Base-by-base conservation (phyloP, 2,888 invertebrate genomes). In the Leptopilina drosophilae region DNA sequence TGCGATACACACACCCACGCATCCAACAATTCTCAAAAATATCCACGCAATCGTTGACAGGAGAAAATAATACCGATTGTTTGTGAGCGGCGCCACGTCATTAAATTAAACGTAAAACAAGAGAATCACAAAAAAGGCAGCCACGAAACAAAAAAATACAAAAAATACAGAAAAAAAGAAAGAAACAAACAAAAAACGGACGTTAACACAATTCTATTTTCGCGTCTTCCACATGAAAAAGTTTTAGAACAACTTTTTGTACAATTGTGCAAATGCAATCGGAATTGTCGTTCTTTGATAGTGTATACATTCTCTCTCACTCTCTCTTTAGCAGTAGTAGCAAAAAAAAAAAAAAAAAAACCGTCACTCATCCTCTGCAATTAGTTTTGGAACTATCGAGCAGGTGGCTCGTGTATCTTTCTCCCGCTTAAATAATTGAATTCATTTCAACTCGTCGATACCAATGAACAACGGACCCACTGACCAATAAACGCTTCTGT, bases 401-500 rank as follows among this genome's bases (percentile, higher is more conserved):
- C 69, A 73, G 33, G 53, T 73, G 53, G 53, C 53, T 20, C 26
- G 26, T 14, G 20, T 53, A 14, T 53, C n/a, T 69, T 53, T 53
- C 8, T 33, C 9, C 14, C 9, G 53, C n/a, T 69, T 53, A 53
- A 69, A 56, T 69, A 26, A 69, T 69, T 20, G 33, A 56, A 69
- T 69, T 53, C 26, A 69, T 53, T 69, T 14, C 33, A 26, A 69
- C 33, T 56, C 53, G 26, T 26, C 14, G 33, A 69, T 33, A n/a
- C 53, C 53, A 14, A 69, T 69, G 69, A 76, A 64, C 46, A 76
- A 26, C 79, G 69, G 78, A 81, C 82, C 81, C 77, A 77, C 77
- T 82, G 82, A 83, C 84, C 82, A 84, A 84, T 84, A 82, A 82
- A 84, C 80, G 76, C 64, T 77, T 26, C 15, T 42, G 46, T 64